phyloP scores from a whole-genome alignment of 1,140 invertebrate species.

The Caenorhabditis remanei region DNA sequence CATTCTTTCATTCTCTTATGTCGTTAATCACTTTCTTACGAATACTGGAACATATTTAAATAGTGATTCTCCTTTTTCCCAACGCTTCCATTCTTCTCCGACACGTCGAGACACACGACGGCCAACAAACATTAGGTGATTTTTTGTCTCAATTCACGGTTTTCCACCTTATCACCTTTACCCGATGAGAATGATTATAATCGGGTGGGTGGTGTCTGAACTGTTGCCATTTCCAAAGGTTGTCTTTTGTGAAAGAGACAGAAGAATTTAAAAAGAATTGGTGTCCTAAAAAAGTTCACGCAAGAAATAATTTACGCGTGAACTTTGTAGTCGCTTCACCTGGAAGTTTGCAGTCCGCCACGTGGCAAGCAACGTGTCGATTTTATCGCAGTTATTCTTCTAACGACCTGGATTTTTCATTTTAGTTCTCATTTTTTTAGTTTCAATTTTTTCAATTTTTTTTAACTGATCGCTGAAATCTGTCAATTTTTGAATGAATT shows the following conservation, averaged over 20 bases:
- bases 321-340: not conserved
- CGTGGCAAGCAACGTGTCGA: too few species aligned
- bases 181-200: slow-evolving; percentile 4
- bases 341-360: not conserved
- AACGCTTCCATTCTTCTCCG: not conserved
- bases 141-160: slow-evolving; percentile 49
- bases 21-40: not conserved
- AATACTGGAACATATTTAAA: not conserved
- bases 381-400: too few species aligned
- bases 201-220: slow-evolving; percentile 48
- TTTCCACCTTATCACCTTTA: not conserved
- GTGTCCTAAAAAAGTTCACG: slow-evolving; percentile 21
- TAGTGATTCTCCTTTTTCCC: not conserved
- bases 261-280: not conserved
- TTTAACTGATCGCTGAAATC: too few species aligned
- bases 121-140: slow-evolving; percentile 47
- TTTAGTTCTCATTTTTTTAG: too few species aligned
- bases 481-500: too few species aligned
- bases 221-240: slow-evolving; percentile 46
- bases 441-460: too few species aligned
- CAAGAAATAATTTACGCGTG: not conserved
- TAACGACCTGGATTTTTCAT: too few species aligned
- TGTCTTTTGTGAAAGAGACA: not conserved
- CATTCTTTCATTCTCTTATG: not conserved
- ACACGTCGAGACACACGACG: not conserved